Evolutionary conservation across 2,888 invertebrate genomes (phyloP).

Genomic region (Cephus sareptanus): DNA sequence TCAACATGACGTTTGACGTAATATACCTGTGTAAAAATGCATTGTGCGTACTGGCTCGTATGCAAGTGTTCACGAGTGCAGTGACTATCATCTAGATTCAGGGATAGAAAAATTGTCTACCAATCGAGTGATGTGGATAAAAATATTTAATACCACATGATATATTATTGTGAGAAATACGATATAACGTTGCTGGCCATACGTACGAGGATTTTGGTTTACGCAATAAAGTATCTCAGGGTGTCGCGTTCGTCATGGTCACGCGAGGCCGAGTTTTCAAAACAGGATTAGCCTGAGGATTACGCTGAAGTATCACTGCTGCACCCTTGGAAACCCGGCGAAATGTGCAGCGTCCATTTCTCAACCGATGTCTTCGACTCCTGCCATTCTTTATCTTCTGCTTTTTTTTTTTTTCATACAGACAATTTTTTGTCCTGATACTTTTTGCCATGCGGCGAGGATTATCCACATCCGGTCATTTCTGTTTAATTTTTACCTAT

Average conservation of each 20-base stretch:
- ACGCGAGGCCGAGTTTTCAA: conserved; percentile 56
- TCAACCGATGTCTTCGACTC: conserved; percentile 38
- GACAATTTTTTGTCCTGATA: neutral
- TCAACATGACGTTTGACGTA: conserved; percentile 50
- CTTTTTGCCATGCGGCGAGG: conserved; percentile 27
- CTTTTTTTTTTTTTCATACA: conserved; percentile 8
- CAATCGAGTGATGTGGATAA: neutral
- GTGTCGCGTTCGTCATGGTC: conserved; percentile 59
- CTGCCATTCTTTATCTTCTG: neutral
- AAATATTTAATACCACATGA: neutral
- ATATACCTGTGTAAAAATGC: conserved; percentile 38
- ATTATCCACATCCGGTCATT: conserved; percentile 64
- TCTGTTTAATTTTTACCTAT: conserved; percentile 45
- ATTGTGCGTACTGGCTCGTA: conserved; percentile 1
- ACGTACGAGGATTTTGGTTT: neutral
- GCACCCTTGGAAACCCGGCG: conserved; percentile 27
- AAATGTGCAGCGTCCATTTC: conserved; percentile 54
- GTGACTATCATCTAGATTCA: conserved; percentile 11
- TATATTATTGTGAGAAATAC: neutral
- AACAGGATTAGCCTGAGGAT: conserved; percentile 52
- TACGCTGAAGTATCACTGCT: conserved; percentile 11
- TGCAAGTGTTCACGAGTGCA: conserved; percentile 1
- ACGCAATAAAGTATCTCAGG: conserved; percentile 48
- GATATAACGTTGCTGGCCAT: neutral
- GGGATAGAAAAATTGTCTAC: neutral